Evolutionary conservation across 2,888 invertebrate genomes (phyloP), one percentile per base, ranked within the genome.

Genomic region (Mimumesa dahlbomi): DNA sequence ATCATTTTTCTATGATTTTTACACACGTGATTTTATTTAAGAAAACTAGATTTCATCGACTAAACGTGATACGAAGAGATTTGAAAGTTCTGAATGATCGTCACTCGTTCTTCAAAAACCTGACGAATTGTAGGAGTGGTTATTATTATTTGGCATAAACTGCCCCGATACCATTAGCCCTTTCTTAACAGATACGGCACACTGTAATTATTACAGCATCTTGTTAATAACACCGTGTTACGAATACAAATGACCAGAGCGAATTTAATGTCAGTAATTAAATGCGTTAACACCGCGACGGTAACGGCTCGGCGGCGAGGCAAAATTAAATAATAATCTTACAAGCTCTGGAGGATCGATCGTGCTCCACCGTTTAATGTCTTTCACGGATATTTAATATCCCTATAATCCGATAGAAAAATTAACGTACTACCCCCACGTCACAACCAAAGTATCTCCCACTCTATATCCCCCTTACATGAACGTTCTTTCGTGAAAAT

Each of bases 221-320:
- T 46, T 36, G 67, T 66, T 69, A 69, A 67, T 58, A 53, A 58
- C 58, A 31, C 21, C 31, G 58, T 53, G 38, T 53, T 48, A 58
- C 67, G 67, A 29, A 45, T 48, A 66, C 67, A 25, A 43, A 36
- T 66, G 34, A 34, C 42, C 36, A 18, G 18, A 16, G 16, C 34
- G 21, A 42, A 46, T 69, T 69, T 69, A 69, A 69, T 66, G 48
- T 14, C 48, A 64, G 67, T 48, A 59, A 58, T 69, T 58, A 69
- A 43, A 53, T 7, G 19, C 52, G 66, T 66, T 48, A 48, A 66
- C 66, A 58, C 53, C 43, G 57, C 48, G 66, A 38, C 36, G 22
- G 57, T 48, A 58, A 57, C 67, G 49, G 34, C 34, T 1, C n/a
- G 3, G 34, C 34, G 3, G n/a, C 9, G 34, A 45, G 58, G 46